phyloP scores from a whole-genome alignment of 53 echinoderm and acorn worm genomes.

The Holothuria scabra region DNA sequence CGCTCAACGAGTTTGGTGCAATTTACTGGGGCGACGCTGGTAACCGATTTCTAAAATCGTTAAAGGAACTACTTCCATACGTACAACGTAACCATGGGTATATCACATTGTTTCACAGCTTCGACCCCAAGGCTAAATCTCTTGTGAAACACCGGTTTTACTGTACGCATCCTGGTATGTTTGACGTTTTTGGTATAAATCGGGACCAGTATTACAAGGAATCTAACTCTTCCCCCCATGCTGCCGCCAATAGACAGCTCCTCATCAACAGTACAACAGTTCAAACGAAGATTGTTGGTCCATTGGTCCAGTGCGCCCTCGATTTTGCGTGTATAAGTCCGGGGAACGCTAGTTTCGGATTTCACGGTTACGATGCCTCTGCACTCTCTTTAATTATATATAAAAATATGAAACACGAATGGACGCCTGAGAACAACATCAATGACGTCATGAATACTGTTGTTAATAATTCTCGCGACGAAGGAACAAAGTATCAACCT shows the following conservation, averaged over 20 bases:
- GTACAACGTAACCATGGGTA: slow-evolving; percentile 67
- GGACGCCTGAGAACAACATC: slow-evolving; percentile 53
- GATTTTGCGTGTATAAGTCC: slow-evolving; percentile 63
- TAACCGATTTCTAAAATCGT: slow-evolving; percentile 60
- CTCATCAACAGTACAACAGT: slow-evolving; percentile 69
- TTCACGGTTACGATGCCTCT: slow-evolving; percentile 62
- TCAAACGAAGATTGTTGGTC: slow-evolving; percentile 46
- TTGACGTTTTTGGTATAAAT: slow-evolving; percentile 48
- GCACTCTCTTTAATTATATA: slow-evolving; percentile 63
- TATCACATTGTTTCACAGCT: slow-evolving; percentile 62
- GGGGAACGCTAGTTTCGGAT: slow-evolving; percentile 17
- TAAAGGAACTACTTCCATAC: slow-evolving; percentile 42
- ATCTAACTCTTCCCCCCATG: slow-evolving; percentile 39
- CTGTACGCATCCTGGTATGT: slow-evolving; percentile 56
- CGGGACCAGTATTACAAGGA: slow-evolving; percentile 49
- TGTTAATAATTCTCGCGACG: neutral
- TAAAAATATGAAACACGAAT: slow-evolving; percentile 59
- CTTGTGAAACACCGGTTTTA: slow-evolving; percentile 56
- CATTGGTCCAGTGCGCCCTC: slow-evolving; percentile 61
- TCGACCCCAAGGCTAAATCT: slow-evolving; percentile 28
- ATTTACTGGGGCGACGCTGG: slow-evolving; percentile 82
- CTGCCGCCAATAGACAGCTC: slow-evolving; percentile 67
- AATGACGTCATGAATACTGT: slow-evolving; percentile 30
- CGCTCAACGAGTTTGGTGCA: slow-evolving; percentile 71
- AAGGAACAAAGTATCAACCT: neutral